Evolutionary conservation across 2,113 vertebrate genomes (phyloP).

Genomic region (Tupaia chinensis): DNA sequence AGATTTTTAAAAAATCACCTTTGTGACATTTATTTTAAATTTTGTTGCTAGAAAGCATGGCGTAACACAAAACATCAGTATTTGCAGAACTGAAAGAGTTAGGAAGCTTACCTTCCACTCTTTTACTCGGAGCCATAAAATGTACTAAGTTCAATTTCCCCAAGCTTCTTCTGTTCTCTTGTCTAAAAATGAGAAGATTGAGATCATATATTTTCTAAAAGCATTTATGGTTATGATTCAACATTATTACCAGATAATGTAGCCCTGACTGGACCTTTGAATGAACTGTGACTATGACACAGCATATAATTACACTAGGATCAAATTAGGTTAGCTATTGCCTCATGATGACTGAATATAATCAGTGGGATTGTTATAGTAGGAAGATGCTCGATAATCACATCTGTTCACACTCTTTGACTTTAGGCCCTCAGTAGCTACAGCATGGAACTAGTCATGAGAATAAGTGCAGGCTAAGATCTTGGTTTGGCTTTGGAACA

Average conservation of each 20-base stretch:
- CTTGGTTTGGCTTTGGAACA: background rate
- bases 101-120: background rate
- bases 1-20: background rate
- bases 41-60: background rate
- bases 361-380: background rate
- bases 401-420: background rate
- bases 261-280: background rate
- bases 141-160: background rate
- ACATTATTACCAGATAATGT: background rate
- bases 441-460: background rate
- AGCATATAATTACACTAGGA: background rate
- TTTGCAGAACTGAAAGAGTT: background rate
- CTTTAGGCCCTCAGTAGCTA: background rate
- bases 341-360: background rate
- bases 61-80: background rate
- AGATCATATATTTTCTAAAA: background rate
- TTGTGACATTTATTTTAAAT: conserved; percentile 25
- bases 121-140: background rate
- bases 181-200: background rate
- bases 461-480: background rate
- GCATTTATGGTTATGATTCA: background rate
- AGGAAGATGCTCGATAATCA: background rate
- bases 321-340: background rate
- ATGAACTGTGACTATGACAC: background rate
- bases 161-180: background rate